Evolutionary conservation across 2,113 vertebrate species (phyloP), one percentile per base, ranked within the genome.

Genomic region (Thinocorus orbignyianus): DNA sequence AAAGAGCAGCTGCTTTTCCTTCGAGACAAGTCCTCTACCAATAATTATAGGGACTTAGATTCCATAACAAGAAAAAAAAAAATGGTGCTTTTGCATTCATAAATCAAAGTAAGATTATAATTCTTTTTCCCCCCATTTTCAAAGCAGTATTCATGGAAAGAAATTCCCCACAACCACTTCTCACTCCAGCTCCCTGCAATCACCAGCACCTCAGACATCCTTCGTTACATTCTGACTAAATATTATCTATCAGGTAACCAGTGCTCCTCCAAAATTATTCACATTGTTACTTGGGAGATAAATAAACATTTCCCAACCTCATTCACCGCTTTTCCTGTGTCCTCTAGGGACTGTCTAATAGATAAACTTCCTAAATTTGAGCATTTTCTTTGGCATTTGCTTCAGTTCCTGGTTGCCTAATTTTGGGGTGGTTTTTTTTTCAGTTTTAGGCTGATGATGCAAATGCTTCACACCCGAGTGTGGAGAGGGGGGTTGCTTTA

Each of bases 241-340:
- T n/a, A n/a, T n/a, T n/a, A 33, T 41, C 68, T 55, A 15, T 49
- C 35, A 61, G 15, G 13, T 66, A 94, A 95, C 88, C 54, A 41
- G 9, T 11, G 60, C 22, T 73, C 28, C 46, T 86, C 57, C 69
- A 68, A 86, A 88, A 46, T 31, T 6, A 92, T 90, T 57, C 42
- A 70, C 64, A 79, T 49, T 69, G n/a, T 44, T 76, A 44, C 78
- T 88, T 51, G 18, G 23, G 49, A 92, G 81, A 68, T 44, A 95
- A 80, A 79, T 23, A 91, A 97, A 84, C 51, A 88, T 84, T 95
- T 84, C 68, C 17, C 20, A 90, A 44, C 5, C 80, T 86, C 71
- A 46, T 77, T 74, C 79, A 48, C 13, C 76, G 46, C 13, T 64
- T 10, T 30, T 90, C 48, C 39, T 46, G 13, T 79, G 49, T 88